These are phyloP conservation scores for Monopterus albus DNA, from an alignment of 2,113 vertebrate genomes.

Conservation along the genomic window DNA sequence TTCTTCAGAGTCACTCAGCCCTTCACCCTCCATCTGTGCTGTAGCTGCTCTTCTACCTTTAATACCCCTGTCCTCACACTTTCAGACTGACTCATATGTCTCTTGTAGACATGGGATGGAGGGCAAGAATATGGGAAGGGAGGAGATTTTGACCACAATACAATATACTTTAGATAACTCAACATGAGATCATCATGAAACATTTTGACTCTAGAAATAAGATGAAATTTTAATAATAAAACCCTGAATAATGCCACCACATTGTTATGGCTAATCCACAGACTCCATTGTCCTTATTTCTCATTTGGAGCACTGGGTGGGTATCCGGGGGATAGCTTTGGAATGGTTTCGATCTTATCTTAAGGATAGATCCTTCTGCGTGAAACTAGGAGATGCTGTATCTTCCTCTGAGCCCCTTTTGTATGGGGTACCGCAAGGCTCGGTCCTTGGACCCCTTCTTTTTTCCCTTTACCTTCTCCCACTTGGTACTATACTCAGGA, in stretches of 20 bases:
- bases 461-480: too few relatives aligned
- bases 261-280: background rate
- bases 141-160: background rate
- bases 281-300: too few relatives aligned
- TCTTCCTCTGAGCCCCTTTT: too few relatives aligned
- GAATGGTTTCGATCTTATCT: too few relatives aligned
- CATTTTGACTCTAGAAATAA: background rate
- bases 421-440: too few relatives aligned
- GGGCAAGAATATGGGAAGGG: background rate
- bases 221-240: background rate
- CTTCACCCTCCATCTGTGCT: conserved; percentile 34
- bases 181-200: background rate
- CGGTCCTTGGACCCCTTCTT: too few relatives aligned
- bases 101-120: background rate
- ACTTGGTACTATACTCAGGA: too few relatives aligned
- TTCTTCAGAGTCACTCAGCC: conserved; percentile 41
- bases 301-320: too few relatives aligned
- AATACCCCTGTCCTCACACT: background rate
- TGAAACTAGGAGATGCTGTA: too few relatives aligned
- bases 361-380: too few relatives aligned
- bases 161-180: too few relatives aligned
- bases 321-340: too few relatives aligned
- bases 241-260: background rate
- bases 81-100: conserved; percentile 23
- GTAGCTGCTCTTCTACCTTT: conserved; percentile 20